Evolutionary conservation across 2,888 invertebrate species (phyloP).

Genomic region (Proisotoma minuta): DNA sequence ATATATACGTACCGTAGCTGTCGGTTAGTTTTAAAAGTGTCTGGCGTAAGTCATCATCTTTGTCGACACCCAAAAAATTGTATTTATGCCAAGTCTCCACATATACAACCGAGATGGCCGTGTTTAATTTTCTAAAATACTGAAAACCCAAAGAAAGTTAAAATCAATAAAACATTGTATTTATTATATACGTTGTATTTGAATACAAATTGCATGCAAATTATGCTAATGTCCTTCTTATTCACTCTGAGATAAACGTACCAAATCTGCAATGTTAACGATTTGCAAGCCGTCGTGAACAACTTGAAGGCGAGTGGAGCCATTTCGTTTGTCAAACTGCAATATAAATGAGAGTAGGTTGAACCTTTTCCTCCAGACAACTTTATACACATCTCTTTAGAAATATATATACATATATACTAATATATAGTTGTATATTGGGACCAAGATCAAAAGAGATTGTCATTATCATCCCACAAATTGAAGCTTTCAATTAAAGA

Average conservation of each 20-base stretch:
- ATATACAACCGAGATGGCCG: constrained; percentile 90
- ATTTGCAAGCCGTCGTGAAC: constrained; percentile 94
- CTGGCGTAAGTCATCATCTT: constrained; percentile 78
- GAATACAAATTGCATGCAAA: constrained; percentile 8
- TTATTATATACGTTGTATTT: neutral
- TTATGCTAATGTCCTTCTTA: neutral
- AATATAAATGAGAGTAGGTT: constrained; percentile 24
- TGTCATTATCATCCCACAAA: constrained; percentile 3
- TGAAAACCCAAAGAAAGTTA: constrained; percentile 52
- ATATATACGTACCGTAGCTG: constrained; percentile 62
- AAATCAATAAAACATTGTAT: neutral
- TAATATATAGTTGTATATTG: too few relatives aligned
- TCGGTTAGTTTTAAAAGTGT: constrained; percentile 88
- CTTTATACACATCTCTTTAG: neutral
- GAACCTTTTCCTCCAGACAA: neutral
- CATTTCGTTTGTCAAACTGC: constrained; percentile 81
- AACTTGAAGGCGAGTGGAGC: constrained; percentile 78
- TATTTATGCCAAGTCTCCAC: constrained; percentile 94
- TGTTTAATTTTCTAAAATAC: constrained; percentile 91
- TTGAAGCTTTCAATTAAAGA: constrained; percentile 27
- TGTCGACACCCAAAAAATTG: constrained; percentile 71
- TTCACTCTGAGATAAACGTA: constrained; percentile 56
- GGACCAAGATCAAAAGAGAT: neutral
- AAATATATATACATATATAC: too few relatives aligned
- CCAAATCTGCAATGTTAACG: constrained; percentile 95